phyloP scores from a whole-genome alignment of 2,113 vertebrate species.

The Vidua chalybeata region DNA sequence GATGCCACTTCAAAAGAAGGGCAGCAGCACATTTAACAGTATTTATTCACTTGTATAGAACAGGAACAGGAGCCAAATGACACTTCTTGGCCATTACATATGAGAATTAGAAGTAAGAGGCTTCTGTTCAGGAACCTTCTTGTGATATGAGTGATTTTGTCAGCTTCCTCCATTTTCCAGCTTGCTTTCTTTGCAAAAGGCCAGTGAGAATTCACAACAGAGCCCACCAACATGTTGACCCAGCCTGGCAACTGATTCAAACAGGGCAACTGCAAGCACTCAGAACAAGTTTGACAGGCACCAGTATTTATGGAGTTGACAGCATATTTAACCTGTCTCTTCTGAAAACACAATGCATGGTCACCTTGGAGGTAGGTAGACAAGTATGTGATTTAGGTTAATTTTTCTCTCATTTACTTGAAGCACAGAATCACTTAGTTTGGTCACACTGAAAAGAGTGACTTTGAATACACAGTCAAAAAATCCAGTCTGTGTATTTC shows the following conservation, averaged over 20 bases:
- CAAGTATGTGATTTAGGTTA: not conserved
- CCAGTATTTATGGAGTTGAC: not conserved
- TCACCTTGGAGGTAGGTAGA: not conserved
- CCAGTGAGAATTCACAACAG: not conserved
- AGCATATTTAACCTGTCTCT: not conserved
- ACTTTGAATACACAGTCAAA: not conserved
- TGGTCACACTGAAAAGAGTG: not conserved
- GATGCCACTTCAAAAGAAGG: not conserved
- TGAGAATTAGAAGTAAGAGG: not conserved
- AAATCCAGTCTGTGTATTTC: not conserved
- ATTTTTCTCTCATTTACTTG: conserved; percentile 9
- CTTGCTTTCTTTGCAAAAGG: not conserved
- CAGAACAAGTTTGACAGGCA: not conserved
- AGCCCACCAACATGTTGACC: not conserved
- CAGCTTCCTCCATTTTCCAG: not conserved
- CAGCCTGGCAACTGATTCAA: not conserved
- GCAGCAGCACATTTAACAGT: not conserved
- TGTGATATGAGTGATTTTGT: not conserved
- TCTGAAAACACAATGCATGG: not conserved
- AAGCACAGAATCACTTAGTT: not conserved
- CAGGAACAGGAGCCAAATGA: not conserved
- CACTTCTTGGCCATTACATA: not conserved
- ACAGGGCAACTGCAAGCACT: not conserved
- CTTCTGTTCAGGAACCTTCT: not conserved
- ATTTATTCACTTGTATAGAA: not conserved